Evolutionary conservation across 2,888 invertebrate genomes (phyloP), one percentile per base, ranked within the genome.

Genomic region (Peribatodes rhomboidaria): DNA sequence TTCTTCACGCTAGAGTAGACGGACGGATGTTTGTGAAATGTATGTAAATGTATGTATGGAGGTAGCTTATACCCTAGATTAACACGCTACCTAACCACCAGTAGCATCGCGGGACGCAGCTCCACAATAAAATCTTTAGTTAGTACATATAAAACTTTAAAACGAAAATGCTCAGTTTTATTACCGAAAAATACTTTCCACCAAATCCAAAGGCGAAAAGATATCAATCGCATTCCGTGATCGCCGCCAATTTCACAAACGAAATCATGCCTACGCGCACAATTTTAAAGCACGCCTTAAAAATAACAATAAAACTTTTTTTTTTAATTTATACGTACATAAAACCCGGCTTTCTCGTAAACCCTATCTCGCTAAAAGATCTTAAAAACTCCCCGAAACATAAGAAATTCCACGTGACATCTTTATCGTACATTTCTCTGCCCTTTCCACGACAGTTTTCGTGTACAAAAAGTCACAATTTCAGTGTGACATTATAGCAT

Each of bases 331-430:
- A 67, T 63, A 49, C 59, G 33, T 60, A 64, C 59, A 68, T 67
- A 67, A 70, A 70, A 58, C 68, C 57, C 66, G 67, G 70, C 71
- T 71, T 67, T 56, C 55, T 67, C 68, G 57, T 73, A 73, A 73
- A 71, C 27, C 47, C 13, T 82, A 89, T 87, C 86, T 79, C 67
- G 50, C 54, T 68, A 63, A 72, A 73, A 75, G 75, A 87, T 85
- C 85, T 71, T 68, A 75, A 68, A 68, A 60, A 55, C 18, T n/a
- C 14, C 60, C 77, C 74, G 73, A 84, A 87, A 87, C 57, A 59
- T 82, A 84, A 86, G 83, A 82, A 78, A 81, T 73, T 79, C 78
- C 76, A 74, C 83, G 81, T 88, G 89, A 90, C 91, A 88, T 89
- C 90, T 89, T 87, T 90, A 91, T 90, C 88, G 88, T 75, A 69